Percentiles rank a stretch among this genome's conserved stretches.
Conservation (phyloP, 1,140 invertebrate species). For the Cardiocondyla obscurior region DNA sequence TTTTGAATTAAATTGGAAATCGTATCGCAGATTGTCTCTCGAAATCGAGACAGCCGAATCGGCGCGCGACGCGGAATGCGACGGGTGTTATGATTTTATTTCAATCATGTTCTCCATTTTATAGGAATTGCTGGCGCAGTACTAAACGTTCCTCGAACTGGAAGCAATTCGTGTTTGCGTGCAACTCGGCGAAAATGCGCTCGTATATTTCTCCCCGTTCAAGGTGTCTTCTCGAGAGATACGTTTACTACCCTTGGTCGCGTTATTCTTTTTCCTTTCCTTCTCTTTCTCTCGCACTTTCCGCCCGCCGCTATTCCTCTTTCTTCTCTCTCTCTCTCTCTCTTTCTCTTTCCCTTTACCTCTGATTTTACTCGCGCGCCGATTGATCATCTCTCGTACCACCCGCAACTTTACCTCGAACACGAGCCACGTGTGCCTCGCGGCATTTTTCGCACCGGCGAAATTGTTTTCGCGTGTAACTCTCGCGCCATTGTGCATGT, state of each 20-base stretch:
- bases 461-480: conserved; percentile 59
- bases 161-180: conserved; percentile 50
- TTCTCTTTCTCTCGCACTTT: no score
- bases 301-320: neutral
- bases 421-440: conserved; percentile 48
- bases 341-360: neutral
- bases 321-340: neutral
- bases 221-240: conserved; percentile 61
- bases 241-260: conserved; percentile 60
- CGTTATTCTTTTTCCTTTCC: conserved; percentile 30
- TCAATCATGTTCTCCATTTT: conserved; percentile 40
- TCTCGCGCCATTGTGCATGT: neutral
- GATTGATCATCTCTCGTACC: conserved; percentile 50
- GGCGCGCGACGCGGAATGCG: neutral
- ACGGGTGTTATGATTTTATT: conserved; percentile 40
- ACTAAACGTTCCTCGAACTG: conserved; percentile 51
- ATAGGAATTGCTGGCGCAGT: conserved; percentile 29
- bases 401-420: conserved; percentile 47
- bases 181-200: conserved; percentile 61
- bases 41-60: neutral
- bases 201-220: conserved; percentile 67
- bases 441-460: conserved; percentile 59
- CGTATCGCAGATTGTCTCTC: neutral
- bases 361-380: conserved; percentile 14
- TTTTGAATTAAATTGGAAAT: conserved; percentile 10